Evolutionary conservation across 2,888 invertebrate species (phyloP).

Genomic region (Thymelicus acteon): DNA sequence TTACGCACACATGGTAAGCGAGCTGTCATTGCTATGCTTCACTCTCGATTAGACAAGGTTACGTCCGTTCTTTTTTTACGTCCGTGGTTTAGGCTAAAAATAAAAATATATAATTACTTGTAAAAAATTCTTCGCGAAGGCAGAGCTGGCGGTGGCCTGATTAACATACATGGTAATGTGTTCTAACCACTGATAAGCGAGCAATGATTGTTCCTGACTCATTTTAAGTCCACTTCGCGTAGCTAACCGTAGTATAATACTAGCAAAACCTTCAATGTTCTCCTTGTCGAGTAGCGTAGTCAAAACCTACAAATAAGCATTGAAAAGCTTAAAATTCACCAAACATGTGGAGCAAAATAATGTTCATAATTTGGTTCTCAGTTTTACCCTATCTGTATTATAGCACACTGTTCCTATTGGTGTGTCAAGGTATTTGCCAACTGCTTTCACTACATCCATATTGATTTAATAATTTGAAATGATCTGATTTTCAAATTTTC

Average conservation of each 20-base stretch:
- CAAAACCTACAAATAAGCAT: slow-evolving; percentile 67
- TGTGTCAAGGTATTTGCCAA: slow-evolving; percentile 82
- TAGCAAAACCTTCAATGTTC: slow-evolving; percentile 80
- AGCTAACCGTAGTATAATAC: slow-evolving; percentile 77
- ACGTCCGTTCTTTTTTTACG: too few species aligned
- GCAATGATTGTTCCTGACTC: slow-evolving; percentile 70
- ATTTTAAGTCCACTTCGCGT: slow-evolving; percentile 67
- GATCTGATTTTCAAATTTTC: too few species aligned
- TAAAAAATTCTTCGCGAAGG: slow-evolving; percentile 76
- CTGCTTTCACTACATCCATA: slow-evolving; percentile 73
- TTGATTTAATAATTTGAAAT: neutral
- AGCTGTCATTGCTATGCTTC: too few species aligned
- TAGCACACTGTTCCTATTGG: slow-evolving; percentile 79
- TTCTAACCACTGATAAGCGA: slow-evolving; percentile 88
- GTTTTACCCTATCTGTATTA: slow-evolving; percentile 80
- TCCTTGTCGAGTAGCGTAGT: slow-evolving; percentile 72
- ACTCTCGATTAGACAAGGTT: too few species aligned
- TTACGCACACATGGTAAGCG: too few species aligned
- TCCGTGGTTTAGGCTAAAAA: too few species aligned
- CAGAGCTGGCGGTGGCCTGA: slow-evolving; percentile 71
- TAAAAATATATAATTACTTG: slow-evolving; percentile 63
- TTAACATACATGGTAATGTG: slow-evolving; percentile 84
- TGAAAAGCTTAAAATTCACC: neutral
- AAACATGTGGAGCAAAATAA: neutral
- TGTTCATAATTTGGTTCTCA: neutral